These are phyloP conservation scores for Amblyopsis hoosieri DNA, from an alignment of 2,797 vertebrate species.

Conservation along the genomic window DNA sequence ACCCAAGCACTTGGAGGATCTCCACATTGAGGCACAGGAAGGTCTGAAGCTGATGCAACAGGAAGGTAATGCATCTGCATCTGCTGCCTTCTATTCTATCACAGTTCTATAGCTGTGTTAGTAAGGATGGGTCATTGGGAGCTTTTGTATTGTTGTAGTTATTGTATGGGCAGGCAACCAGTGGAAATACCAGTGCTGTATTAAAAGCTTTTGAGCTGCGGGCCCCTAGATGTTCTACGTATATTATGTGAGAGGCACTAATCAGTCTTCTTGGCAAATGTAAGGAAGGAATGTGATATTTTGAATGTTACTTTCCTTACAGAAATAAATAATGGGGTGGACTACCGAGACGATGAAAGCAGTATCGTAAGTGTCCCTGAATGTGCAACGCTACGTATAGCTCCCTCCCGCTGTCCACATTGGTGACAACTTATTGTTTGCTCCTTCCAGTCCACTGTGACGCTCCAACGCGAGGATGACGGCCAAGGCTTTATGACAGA, in stretches of 20 bases:
- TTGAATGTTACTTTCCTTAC: constrained; percentile 49
- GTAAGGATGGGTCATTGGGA: too few species aligned
- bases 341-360: constrained; percentile 87
- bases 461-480: constrained; percentile 74
- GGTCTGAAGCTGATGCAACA: constrained; percentile 90
- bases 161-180: too few species aligned
- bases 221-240: too few species aligned
- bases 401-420: too few species aligned
- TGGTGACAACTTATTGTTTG: constrained; percentile 6
- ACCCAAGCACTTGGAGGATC: constrained; percentile 87
- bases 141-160: too few species aligned
- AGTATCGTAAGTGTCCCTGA: constrained; percentile 80
- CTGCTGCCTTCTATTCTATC: too few species aligned
- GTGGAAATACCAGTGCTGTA: too few species aligned
- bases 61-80: constrained; percentile 79
- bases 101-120: too few species aligned
- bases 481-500: constrained; percentile 72
- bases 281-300: neutral
- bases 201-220: too few species aligned
- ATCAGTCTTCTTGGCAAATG: too few species aligned
- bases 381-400: neutral
- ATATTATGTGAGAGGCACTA: too few species aligned
- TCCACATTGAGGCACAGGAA: constrained; percentile 90
- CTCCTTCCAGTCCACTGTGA: constrained; percentile 75
- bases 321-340: constrained; percentile 85